Evolutionary conservation across 2,797 vertebrate genomes (phyloP), one percentile per base, ranked within the genome.

Genomic region (Melanotaenia pygmaea): DNA sequence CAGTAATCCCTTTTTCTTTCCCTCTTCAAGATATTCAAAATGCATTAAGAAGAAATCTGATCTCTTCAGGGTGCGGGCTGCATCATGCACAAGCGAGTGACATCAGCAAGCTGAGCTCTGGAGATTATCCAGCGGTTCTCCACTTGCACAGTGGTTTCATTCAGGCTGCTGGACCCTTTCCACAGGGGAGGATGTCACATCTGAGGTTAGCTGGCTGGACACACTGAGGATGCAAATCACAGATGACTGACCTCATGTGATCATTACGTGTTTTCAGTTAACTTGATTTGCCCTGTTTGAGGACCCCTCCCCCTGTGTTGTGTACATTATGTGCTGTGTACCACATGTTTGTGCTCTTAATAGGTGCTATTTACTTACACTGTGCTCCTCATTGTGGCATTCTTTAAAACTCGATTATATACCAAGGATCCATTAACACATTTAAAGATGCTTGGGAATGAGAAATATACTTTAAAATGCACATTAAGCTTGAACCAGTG

Each of bases 111-210:
- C 38, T 75, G 62, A 26, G 65, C 76, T 63, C 82, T 87, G 90
- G 89, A 91, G 82, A 76, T 26, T 28, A 77, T 89, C 88, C 84
- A 91, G 86, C 83, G 81, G 82, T 90, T 86, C 76, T 89, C 81
- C 90, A 89, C 81, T 89, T 90, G 83, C 77, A 91, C 90, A 89
- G 80, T 78, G 84, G 64, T 74, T 79, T 77, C 64, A 85, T 86
- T 92, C 87, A 92, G 58, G 59, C 70, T 72, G 68, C 79, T 75
- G 71, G 70, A 45, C 59, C 22, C 62, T 81, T 72, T 74, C 58
- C 69, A 45, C 59, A 34, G 34, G 62, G 72, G 76, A 72, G 63
- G 68, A 70, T 50, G 81, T 88, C 83, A 76, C 69, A 78, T 74
- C 72, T 67, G 84, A 85, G 69, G 67, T 79, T 54, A 64, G 59